phyloP scores from a whole-genome alignment of 1,140 invertebrate species.

The Caerostris darwini region DNA sequence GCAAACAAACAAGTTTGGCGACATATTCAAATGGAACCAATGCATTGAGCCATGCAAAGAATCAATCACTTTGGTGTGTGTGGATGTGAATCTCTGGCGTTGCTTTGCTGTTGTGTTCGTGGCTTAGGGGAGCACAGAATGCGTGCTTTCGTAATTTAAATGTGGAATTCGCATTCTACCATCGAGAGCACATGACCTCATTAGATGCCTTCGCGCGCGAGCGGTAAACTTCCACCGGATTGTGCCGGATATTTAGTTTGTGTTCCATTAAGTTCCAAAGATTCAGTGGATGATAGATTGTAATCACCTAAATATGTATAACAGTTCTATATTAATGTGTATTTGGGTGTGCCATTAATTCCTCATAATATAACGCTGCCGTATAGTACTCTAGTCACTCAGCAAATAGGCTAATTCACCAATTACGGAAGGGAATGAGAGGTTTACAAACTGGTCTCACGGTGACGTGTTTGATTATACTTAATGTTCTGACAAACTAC shows the following conservation, averaged over 20 bases:
- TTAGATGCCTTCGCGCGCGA: slow-evolving; percentile 35
- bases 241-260: background rate
- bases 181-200: slow-evolving; percentile 53
- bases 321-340: background rate
- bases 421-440: background rate
- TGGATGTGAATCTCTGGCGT: background rate
- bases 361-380: background rate
- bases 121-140: background rate
- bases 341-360: background rate
- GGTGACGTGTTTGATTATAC: too few species aligned
- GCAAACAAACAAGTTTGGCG: slow-evolving; percentile 51
- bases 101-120: background rate
- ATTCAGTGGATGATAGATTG: background rate
- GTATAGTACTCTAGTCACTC: background rate
- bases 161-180: slow-evolving; percentile 43
- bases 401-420: background rate
- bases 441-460: too few species aligned
- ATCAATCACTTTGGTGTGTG: slow-evolving; percentile 44
- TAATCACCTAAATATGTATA: slow-evolving; percentile 20
- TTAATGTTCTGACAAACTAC: too few species aligned
- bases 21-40: slow-evolving; percentile 55
- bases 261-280: background rate
- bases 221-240: background rate
- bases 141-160: slow-evolving; percentile 30
- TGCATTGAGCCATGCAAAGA: slow-evolving; percentile 37